These are phyloP conservation scores for Tolypeutes matacus DNA, from an alignment of 2,797 vertebrate genomes.

Conservation along the genomic window DNA sequence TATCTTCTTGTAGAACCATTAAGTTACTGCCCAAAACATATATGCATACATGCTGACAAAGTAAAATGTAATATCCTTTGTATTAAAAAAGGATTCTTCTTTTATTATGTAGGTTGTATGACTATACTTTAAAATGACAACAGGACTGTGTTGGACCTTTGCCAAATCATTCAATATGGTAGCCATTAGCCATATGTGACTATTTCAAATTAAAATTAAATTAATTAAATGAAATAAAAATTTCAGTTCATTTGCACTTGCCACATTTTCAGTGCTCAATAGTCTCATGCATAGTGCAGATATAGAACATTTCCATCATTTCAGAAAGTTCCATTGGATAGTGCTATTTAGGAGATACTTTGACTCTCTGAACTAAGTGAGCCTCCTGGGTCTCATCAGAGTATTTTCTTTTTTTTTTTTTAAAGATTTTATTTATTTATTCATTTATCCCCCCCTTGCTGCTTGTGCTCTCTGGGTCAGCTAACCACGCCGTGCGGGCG, in stretches of 20 bases:
- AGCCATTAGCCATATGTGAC: neutral
- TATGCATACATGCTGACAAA: neutral
- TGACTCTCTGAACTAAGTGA: conserved; percentile 25
- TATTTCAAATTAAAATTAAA: conserved; percentile 33
- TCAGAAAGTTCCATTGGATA: neutral
- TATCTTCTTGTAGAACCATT: conserved; percentile 7
- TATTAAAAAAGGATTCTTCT: neutral
- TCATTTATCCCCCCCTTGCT: no score
- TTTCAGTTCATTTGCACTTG: neutral
- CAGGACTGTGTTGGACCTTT: neutral
- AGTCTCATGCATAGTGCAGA: neutral
- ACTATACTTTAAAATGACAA: neutral
- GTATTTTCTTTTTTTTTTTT: neutral
- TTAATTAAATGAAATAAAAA: neutral
- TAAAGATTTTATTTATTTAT: no score
- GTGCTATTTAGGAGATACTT: neutral
- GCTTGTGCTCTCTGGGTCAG: no score
- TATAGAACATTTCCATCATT: neutral
- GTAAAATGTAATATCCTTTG: neutral
- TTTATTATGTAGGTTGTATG: neutral
- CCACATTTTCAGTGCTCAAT: neutral
- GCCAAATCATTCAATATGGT: neutral
- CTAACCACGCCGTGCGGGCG: no score
- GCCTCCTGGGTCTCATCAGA: neutral
- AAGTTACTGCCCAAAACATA: neutral